Evolutionary conservation across 1,140 invertebrate species (phyloP).

Genomic region (Magallana angulata): DNA sequence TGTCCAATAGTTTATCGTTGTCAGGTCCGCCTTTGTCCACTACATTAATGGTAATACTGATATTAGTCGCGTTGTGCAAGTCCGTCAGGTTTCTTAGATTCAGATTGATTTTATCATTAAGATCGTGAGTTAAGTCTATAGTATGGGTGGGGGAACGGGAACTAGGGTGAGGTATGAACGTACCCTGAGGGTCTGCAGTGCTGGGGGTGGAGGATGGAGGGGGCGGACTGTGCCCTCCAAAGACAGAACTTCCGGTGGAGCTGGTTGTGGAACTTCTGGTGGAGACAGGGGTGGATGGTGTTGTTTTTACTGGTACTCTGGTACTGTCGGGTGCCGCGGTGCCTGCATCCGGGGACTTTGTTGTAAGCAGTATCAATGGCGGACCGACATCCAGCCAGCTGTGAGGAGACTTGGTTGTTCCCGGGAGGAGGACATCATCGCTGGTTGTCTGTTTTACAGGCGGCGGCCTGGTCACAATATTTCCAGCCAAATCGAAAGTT

Average conservation of each 20-base stretch:
- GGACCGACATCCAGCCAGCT: background rate
- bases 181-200: background rate
- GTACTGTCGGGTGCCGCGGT: background rate
- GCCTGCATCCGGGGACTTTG: background rate
- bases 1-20: background rate
- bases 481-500: conserved; percentile 17
- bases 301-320: background rate
- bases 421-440: background rate
- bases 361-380: background rate
- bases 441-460: background rate
- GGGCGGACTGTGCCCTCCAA: background rate
- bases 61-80: background rate
- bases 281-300: background rate
- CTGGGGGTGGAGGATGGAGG: background rate
- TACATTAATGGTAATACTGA: conserved; percentile 20
- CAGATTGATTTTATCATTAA: background rate
- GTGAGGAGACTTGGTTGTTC: background rate
- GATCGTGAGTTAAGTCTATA: background rate
- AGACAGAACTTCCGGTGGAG: background rate
- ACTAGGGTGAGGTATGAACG: background rate
- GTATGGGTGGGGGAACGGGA: background rate
- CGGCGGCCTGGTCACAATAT: background rate
- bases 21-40: background rate
- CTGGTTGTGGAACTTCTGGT: background rate
- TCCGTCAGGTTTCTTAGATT: conserved; percentile 1